Percentiles rank a stretch among this genome's conserved stretches.
Conservation (phyloP, 1,140 invertebrate genomes). For the Sycophila sp. region DNA sequence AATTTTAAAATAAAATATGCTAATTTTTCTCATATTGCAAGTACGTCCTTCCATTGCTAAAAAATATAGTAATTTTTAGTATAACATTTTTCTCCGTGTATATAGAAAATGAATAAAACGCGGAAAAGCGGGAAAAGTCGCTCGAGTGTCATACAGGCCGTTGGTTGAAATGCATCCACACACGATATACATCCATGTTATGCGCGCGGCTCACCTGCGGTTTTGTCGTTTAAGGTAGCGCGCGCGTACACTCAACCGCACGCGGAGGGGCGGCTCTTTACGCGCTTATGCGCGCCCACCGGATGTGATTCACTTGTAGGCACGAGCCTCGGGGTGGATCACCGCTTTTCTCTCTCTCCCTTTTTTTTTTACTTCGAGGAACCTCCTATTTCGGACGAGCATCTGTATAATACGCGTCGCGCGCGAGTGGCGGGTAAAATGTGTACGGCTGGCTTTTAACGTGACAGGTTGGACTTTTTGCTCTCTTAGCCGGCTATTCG, state of each 20-base stretch:
- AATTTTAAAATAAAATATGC: no score
- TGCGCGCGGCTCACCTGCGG: neutral
- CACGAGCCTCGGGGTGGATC: conserved; percentile 10
- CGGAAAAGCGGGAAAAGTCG: no score
- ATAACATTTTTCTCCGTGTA: no score
- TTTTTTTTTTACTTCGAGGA: neutral
- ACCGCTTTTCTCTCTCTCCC: neutral
- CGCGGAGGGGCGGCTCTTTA: neutral
- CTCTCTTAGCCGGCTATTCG: conserved; percentile 10
- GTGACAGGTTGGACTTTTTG: conserved; percentile 29
- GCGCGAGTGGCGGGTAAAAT: no score
- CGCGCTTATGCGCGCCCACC: neutral
- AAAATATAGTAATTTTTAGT: no score
- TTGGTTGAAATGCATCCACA: no score
- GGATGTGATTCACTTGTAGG: conserved; percentile 27
- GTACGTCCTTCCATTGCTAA: no score
- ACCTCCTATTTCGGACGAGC: neutral
- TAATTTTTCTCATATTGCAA: no score
- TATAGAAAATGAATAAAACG: no score
- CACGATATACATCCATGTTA: no score
- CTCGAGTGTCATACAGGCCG: no score
- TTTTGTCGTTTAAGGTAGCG: conserved; percentile 1
- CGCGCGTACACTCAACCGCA: neutral
- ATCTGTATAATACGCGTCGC: neutral
- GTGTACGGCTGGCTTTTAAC: conserved; percentile 23